Evolutionary conservation across 1,140 invertebrate genomes (phyloP), one percentile per base, ranked within the genome.

Genomic region (Phymastichus coffea): DNA sequence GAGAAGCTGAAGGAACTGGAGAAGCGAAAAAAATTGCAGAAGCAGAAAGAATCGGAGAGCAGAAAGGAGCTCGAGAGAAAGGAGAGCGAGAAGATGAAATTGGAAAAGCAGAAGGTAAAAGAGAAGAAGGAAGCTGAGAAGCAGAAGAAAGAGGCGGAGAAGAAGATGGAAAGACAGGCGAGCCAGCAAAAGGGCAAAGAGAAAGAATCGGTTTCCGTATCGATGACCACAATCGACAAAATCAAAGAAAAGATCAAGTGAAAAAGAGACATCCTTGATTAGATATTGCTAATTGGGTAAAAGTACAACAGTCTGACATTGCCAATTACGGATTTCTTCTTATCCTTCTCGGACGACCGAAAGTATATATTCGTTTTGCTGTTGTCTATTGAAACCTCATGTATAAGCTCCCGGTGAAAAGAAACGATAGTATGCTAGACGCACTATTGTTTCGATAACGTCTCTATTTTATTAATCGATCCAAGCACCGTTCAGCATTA

Each of bases 1-100:
- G 57, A 67, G 33, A 55, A 48, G 9, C 25, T n/a, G 26, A 20
- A 41, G 57, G 38, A 64, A 30, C 48, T 17, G 48, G 48, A 53
- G 20, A 46, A 58, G 15, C 33, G 23, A 37, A 46, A 53, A 37
- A 12, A 47, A 12, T 7, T n/a, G 28, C 26, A 49, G 12, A 15
- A 30, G 7, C 47, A 20, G 23, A 30, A 48, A 14, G 20, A 51
- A 17, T 8, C 26, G 30, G 33, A 44, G 35, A 26, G 25, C 46
- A 28, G 49, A 38, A 63, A 47, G 49, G 51, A 52, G 25, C 43
- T 20, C n/a, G 38, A 64, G 23, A 56, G 44, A 46, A 25, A 53
- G 25, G 56, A 61, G 47, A 43, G 59, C 40, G 37, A n/a, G 26
- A 52, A 64, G 25, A 55, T 35, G 33, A 30, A 30, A n/a, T 28